phyloP scores from a whole-genome alignment of 2,113 vertebrate genomes.

The Corythaixoides concolor region DNA sequence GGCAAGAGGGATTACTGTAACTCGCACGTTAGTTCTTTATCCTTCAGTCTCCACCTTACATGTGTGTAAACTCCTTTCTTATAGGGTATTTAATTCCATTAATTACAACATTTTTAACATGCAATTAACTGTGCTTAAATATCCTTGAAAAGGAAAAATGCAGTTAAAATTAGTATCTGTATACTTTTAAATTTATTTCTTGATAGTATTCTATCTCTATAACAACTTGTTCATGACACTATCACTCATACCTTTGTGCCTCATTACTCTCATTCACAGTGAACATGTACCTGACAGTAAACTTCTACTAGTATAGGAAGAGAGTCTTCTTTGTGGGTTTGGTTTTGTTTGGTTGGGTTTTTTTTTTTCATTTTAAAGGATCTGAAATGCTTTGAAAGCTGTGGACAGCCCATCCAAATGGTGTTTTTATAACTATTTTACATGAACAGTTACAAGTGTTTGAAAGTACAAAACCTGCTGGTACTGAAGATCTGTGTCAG shows the following conservation, averaged over 20 bases:
- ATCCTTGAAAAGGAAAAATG: neutral
- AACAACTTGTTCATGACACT: neutral
- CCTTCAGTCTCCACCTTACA: neutral
- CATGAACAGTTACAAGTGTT: neutral
- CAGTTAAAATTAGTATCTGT: neutral
- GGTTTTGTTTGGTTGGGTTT: neutral
- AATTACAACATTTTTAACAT: neutral
- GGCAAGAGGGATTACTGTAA: neutral
- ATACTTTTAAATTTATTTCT: neutral
- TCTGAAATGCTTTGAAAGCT: neutral
- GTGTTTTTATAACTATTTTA: neutral
- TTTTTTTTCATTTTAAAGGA: neutral
- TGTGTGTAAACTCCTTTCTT: neutral
- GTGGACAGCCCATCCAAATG: neutral
- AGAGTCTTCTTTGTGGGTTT: fast-evolving
- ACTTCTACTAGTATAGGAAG: neutral
- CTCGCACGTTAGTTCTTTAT: neutral
- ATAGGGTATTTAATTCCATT: neutral
- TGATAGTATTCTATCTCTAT: neutral
- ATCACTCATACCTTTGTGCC: neutral
- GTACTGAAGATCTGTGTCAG: neutral
- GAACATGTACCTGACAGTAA: neutral
- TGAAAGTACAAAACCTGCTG: neutral
- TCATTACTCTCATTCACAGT: neutral
- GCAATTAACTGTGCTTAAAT: neutral